Evolutionary conservation across 2,888 invertebrate genomes (phyloP), one percentile per base, ranked within the genome.

Genomic region (Vandiemenella viatica): DNA sequence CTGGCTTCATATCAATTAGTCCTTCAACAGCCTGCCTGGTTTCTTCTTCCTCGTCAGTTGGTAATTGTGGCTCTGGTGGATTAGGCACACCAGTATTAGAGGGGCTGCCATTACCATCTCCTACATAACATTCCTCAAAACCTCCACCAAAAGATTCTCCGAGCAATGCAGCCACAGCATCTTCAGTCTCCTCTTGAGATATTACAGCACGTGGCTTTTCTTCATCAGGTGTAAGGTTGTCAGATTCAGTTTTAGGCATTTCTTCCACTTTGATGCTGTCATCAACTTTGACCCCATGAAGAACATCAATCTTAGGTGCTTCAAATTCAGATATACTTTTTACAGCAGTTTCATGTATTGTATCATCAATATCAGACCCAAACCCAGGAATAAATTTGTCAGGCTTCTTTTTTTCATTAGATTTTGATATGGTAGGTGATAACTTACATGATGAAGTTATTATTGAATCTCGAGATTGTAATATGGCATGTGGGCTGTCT

Each of bases 121-220:
- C 73, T 59, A 74, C 73, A 55, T 72, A 73, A 57, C 72, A 72
- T 58, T 70, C 73, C 37, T 69, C 68, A 63, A 79, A 80, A 10
- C 68, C 62, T 49, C 77, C 80, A 1, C 85, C 83, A 61, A 90
- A 88, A 56, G 88, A 87, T 65, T 89, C 89, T 20, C 86, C 88
- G 48, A 91, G 67, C 21, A 91, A 67, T 1, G 90, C 89, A 7
- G 89, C 89, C 0, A 91, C 90, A 0, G 91, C 91, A 64, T 89
- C 89, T 65, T 87, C 90, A 0, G 90, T 91, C 67, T 91, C 90
- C 68, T 90, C 90, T 66, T 90, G 90, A 0, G 89, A 90, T 59
- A 90, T 90, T 1, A 84, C 73, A 8, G 83, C 84, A 43, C 87
- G 74, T 0, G 83, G 83, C 61, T 86, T 87, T 60, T 86, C 86